phyloP scores from a whole-genome alignment of 2,888 invertebrate species.

The Eulithis testata region DNA sequence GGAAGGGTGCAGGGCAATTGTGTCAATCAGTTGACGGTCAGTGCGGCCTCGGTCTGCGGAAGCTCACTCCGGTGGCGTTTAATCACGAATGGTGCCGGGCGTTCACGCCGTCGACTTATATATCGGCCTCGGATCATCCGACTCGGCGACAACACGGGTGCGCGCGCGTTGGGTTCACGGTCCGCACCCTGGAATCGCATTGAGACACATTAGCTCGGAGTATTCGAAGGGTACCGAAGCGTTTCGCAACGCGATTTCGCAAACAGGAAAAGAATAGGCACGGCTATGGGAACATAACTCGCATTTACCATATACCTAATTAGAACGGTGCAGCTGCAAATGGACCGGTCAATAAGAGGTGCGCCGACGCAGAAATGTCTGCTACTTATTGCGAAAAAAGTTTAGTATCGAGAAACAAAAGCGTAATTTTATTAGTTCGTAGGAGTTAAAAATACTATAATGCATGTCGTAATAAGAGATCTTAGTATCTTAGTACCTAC shows the following conservation, averaged over 20 bases:
- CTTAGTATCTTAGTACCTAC: not conserved
- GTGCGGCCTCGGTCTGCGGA: conserved; percentile 73
- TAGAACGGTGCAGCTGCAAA: conserved; percentile 45
- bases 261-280: conserved; percentile 60
- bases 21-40: conserved; percentile 76
- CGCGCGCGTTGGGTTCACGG: conserved; percentile 79
- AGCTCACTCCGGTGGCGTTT: conserved; percentile 73
- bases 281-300: conserved; percentile 48
- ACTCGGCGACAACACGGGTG: conserved; percentile 65
- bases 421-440: not conserved
- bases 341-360: conserved; percentile 38
- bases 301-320: conserved; percentile 41
- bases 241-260: conserved; percentile 55
- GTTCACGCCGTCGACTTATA: conserved; percentile 73
- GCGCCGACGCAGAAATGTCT: conserved; percentile 34
- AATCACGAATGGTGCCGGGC: conserved; percentile 81
- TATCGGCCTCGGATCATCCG: conserved; percentile 83
- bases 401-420: conserved; percentile 9
- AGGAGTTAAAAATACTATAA: not conserved
- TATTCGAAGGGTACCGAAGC: conserved; percentile 57
- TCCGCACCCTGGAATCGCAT: conserved; percentile 75
- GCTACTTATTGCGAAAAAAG: conserved; percentile 30
- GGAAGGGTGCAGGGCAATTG: conserved; percentile 75
- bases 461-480: not conserved
- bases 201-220: conserved; percentile 60